Base-by-base conservation (phyloP, 2,113 vertebrate genomes). In the Meles meles region DNA sequence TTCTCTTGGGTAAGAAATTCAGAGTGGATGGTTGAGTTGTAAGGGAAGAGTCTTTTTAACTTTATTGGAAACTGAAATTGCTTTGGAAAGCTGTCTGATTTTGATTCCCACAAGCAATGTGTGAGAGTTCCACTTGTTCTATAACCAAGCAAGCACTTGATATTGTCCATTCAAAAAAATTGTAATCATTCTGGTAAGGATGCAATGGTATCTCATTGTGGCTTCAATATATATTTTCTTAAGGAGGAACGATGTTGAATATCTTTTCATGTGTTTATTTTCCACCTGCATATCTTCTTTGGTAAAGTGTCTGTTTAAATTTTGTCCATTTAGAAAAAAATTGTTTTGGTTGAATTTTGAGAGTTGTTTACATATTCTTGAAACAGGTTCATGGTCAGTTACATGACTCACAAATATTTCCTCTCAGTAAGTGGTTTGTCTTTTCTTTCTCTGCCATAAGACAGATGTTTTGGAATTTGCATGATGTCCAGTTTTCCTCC, bases 21-120 rank as follows among this genome's bases (percentile, higher is more conserved):
- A 79, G 29, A 39, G 47, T 14, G 49, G 71, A 6, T 18, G 8
- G 23, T 63, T 44, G 83, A 31, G 65, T 27, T 42, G 6, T 14
- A 15, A 0, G 6, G 20, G 44, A 23, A 63, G 27, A 10, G 6
- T 21, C 1, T 21, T 14, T 15, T 39, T 25, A 37, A 57, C 31
- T 37, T 57, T 17, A 44, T 20, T 11, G 42, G 82, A 42, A 13
- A 20, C 2, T 1, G 1, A 9, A 31, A 6, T 25, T 39, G 21
- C 47, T 29, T 42, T 42, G 6, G 42, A 42, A 11, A 25, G 55
- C 21, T 12, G n/a, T 21, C 83, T 29, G 18, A 0, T 17, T 31
- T 42, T 12, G 69, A 42, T 31, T n/a, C 55, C 67, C 29, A 1
- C 14, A 31, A n/a, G 27, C 44, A 0, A 3, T 0, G 18, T 2